phyloP scores from a whole-genome alignment of 2,888 invertebrate species.

The Siphonodentalium dalli region DNA sequence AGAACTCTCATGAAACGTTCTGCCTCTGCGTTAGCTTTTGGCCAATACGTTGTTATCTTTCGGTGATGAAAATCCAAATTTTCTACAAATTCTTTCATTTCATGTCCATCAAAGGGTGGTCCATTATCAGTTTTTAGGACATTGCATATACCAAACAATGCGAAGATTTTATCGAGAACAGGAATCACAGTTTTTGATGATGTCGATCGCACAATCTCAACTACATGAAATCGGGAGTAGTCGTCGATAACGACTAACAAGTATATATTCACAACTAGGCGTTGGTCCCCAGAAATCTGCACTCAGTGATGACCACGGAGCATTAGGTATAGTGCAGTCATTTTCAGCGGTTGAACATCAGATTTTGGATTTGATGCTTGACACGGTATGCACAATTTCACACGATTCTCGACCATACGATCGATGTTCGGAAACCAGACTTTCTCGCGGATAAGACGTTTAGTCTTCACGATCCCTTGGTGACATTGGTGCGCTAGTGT shows the following conservation, averaged over 20 bases:
- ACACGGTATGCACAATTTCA: slow-evolving; percentile 12
- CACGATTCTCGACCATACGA: slow-evolving; percentile 3
- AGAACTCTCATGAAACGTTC: slow-evolving; percentile 24
- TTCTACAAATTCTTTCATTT: slow-evolving; percentile 12
- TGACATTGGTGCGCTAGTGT: slow-evolving; percentile 19
- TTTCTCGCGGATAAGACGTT: slow-evolving; percentile 16
- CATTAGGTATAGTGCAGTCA: slow-evolving; percentile 9
- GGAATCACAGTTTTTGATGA: slow-evolving; percentile 4
- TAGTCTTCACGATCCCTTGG: slow-evolving; percentile 23
- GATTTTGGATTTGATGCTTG: background rate
- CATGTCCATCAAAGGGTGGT: slow-evolving; percentile 15
- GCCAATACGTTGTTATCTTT: slow-evolving; percentile 22
- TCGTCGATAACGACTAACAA: slow-evolving; percentile 13
- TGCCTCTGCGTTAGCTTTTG: slow-evolving; percentile 22
- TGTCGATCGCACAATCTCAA: slow-evolving; percentile 3
- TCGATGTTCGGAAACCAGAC: slow-evolving; percentile 25
- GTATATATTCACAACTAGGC: slow-evolving; percentile 9
- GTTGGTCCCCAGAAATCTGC: slow-evolving; percentile 15
- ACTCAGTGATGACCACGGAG: slow-evolving; percentile 7
- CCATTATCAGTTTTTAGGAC: slow-evolving; percentile 22
- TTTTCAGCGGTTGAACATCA: slow-evolving; percentile 3
- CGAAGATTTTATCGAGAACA: slow-evolving; percentile 13
- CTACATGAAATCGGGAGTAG: slow-evolving; percentile 17
- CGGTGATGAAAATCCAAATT: slow-evolving; percentile 17
- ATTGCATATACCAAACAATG: slow-evolving; percentile 4